phyloP scores from a whole-genome alignment of 2,113 vertebrate species.

The Chascanopsetta lugubris region DNA sequence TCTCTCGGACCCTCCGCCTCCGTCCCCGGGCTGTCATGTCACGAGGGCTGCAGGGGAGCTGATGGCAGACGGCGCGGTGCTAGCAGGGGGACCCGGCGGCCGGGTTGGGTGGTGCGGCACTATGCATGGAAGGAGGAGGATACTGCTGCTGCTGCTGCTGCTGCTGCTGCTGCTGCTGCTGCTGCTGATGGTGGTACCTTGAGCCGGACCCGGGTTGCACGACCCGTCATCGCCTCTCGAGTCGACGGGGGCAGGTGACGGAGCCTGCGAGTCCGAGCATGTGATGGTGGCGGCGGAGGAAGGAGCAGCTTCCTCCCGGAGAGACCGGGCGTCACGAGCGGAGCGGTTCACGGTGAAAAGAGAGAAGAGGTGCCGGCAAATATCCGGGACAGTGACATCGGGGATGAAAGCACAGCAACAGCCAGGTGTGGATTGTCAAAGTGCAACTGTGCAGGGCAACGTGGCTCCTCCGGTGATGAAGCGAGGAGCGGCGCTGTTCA shows the following conservation, averaged over 20 bases:
- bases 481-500: conserved; percentile 74
- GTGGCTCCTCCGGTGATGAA: conserved; percentile 32
- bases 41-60: conserved; percentile 68
- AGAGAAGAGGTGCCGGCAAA: not conserved
- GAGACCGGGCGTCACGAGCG: conserved; percentile 18
- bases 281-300: not conserved
- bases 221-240: conserved; percentile 60
- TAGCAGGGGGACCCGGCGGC: conserved; percentile 53
- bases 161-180: conserved; percentile 28
- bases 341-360: not conserved
- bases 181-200: too few species aligned
- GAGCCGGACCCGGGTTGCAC: conserved; percentile 14
- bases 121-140: conserved; percentile 54
- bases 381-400: not conserved
- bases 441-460: conserved; percentile 14
- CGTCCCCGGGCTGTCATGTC: conserved; percentile 82
- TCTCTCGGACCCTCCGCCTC: conserved; percentile 75
- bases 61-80: conserved; percentile 53
- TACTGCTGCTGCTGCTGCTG: conserved; percentile 33
- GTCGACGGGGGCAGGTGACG: conserved; percentile 22
- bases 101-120: conserved; percentile 59
- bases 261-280: conserved; percentile 36
- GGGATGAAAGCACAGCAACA: not conserved
- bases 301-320: conserved; percentile 23
- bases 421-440: conserved; percentile 18